These are phyloP conservation scores for Notarius quadriscutis DNA, from an alignment of 2,113 vertebrate genomes.

Conservation along the genomic window DNA sequence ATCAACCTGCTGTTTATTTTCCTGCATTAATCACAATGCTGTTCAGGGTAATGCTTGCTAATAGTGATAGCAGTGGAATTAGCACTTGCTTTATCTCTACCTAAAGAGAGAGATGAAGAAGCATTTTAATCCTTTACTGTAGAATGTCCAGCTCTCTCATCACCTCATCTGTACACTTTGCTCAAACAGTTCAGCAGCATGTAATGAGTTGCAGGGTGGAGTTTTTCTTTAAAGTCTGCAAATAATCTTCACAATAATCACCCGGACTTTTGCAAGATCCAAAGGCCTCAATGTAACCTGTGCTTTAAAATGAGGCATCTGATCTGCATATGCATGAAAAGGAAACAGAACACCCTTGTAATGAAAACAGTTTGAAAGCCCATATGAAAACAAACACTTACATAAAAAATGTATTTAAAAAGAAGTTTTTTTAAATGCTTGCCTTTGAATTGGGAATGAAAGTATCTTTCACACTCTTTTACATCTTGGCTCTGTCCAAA, in stretches of 20 bases:
- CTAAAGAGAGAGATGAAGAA: not conserved
- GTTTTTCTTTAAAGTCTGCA: not conserved
- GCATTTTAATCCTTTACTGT: not conserved
- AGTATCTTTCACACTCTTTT: slow-evolving; percentile 12
- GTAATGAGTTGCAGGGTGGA: too few species aligned
- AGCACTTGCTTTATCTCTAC: not conserved
- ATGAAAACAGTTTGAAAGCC: not conserved
- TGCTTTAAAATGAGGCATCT: slow-evolving; percentile 6
- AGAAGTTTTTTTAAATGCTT: not conserved
- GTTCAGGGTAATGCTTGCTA: not conserved
- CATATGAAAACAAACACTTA: not conserved
- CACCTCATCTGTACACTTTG: not conserved
- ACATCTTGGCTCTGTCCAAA: slow-evolving; percentile 77
- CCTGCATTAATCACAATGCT: not conserved
- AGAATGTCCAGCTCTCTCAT: not conserved
- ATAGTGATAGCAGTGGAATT: not conserved
- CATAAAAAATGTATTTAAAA: not conserved
- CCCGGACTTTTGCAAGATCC: not conserved
- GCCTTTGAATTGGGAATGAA: not conserved
- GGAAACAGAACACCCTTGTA: not conserved
- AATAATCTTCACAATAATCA: not conserved
- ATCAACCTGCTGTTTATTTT: not conserved
- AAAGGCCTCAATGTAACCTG: not conserved
- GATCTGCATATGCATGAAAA: not conserved
- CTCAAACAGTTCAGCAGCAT: not conserved